Evolutionary conservation across 2,113 vertebrate genomes (phyloP).

Genomic region (Hystrix brachyura): DNA sequence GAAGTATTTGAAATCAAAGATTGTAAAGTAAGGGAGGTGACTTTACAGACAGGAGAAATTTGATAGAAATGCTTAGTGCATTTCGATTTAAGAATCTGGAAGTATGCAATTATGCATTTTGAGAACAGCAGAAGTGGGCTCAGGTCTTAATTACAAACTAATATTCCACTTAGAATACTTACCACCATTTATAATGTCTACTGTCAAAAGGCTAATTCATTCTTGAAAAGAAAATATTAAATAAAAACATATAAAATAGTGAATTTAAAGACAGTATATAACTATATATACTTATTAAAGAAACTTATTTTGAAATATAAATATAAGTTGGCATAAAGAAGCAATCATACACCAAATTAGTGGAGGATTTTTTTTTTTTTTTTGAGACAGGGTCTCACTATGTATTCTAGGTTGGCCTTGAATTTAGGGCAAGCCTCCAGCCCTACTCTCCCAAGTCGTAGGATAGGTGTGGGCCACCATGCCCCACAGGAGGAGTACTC

Average conservation of each 20-base stretch:
- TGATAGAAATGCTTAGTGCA: neutral
- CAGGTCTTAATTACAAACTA: neutral
- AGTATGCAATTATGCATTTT: neutral
- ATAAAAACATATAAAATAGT: constrained; percentile 20
- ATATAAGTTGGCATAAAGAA: constrained; percentile 8
- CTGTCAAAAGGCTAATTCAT: neutral
- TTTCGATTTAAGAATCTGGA: neutral
- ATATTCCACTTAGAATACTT: neutral
- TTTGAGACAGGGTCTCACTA: neutral
- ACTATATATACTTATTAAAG: neutral
- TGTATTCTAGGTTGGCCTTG: neutral
- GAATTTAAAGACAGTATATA: neutral
- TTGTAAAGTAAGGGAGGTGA: neutral
- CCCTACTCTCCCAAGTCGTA: neutral
- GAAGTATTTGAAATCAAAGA: neutral
- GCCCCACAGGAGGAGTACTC: neutral
- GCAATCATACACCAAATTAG: constrained; percentile 16
- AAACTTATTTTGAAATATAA: constrained; percentile 25
- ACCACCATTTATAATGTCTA: constrained; percentile 19
- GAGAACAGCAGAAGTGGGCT: neutral
- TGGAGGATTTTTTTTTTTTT: neutral
- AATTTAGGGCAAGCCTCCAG: neutral
- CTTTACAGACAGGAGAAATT: neutral
- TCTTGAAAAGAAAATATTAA: constrained; percentile 30
- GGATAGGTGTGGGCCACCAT: neutral